Conservation (phyloP, 2,113 vertebrate species). For the Jaculus jaculus region DNA sequence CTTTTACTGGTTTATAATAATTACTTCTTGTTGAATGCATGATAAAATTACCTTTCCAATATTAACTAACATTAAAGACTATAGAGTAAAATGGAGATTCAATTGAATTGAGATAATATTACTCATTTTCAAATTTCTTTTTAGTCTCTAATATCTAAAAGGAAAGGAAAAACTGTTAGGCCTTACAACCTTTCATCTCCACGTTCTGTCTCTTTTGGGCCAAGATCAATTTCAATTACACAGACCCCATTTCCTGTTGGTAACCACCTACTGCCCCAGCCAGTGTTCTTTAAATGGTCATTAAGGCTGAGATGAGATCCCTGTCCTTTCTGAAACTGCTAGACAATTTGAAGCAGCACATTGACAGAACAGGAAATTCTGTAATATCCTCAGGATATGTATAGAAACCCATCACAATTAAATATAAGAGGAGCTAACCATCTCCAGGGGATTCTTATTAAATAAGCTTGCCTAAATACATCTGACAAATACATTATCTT, state of each 20-base stretch:
- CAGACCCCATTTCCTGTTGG: conserved; percentile 66
- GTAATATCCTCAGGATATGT: conserved; percentile 71
- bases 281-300: conserved; percentile 68
- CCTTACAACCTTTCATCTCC: not conserved
- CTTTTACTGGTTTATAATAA: not conserved
- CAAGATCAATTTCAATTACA: conserved; percentile 56
- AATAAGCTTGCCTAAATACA: conserved; percentile 59
- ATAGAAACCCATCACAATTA: conserved; percentile 59
- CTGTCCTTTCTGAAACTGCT: conserved; percentile 62
- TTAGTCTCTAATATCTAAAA: not conserved
- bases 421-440: conserved; percentile 30
- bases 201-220: conserved; percentile 24
- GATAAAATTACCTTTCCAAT: conserved; percentile 18
- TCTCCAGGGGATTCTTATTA: conserved; percentile 69
- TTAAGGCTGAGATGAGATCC: conserved; percentile 64
- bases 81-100: conserved; percentile 33
- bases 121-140: not conserved
- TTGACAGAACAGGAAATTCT: conserved; percentile 65
- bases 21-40: not conserved
- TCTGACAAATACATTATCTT: conserved; percentile 67
- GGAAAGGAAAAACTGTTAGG: not conserved
- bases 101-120: not conserved
- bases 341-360: conserved; percentile 50
- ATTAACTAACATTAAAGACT: not conserved
- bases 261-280: conserved; percentile 59